Evolutionary conservation across 2,797 vertebrate genomes (phyloP).

Genomic region (Sus cebifrons): DNA sequence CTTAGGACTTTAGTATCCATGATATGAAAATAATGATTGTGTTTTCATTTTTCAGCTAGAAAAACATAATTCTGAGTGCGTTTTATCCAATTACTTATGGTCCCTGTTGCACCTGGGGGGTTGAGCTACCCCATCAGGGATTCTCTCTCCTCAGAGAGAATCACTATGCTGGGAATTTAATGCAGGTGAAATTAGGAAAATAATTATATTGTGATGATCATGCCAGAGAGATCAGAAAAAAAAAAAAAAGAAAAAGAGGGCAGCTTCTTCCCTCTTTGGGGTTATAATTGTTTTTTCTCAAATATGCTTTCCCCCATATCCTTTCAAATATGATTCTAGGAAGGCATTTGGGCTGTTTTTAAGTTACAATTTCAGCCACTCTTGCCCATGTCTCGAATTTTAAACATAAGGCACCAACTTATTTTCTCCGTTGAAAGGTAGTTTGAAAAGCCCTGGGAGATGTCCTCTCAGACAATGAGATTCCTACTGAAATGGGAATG

Average conservation of each 20-base stretch:
- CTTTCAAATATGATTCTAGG: slow-evolving; percentile 1
- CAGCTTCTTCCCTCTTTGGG: not conserved
- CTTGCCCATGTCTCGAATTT: not conserved
- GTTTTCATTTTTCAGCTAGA: not conserved
- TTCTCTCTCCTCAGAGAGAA: not conserved
- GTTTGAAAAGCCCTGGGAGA: slow-evolving; percentile 58
- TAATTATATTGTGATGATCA: not conserved
- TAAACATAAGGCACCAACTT: not conserved
- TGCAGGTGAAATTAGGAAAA: slow-evolving; percentile 33
- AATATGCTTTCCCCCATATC: not conserved
- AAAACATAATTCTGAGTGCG: not conserved
- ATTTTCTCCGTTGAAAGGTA: slow-evolving; percentile 39
- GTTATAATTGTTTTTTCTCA: slow-evolving; percentile 44
- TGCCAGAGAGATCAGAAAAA: slow-evolving; percentile 4
- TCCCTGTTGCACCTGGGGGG: not conserved
- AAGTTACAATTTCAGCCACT: slow-evolving; percentile 20
- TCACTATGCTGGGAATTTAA: not conserved
- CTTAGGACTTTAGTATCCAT: slow-evolving; percentile 8
- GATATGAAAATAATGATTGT: slow-evolving; percentile 27
- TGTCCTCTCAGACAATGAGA: slow-evolving; percentile 1
- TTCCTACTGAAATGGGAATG: not conserved
- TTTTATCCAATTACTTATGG: slow-evolving; percentile 33
- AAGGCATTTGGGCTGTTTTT: slow-evolving; percentile 48
- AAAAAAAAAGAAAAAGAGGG: not conserved
- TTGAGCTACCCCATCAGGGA: not conserved